A percentile compares a stretch with the other conserved stretches of the same genome.
These are phyloP conservation scores for Plotosus lineatus DNA, from an alignment of 2,113 vertebrate genomes.

Conservation along the genomic window DNA sequence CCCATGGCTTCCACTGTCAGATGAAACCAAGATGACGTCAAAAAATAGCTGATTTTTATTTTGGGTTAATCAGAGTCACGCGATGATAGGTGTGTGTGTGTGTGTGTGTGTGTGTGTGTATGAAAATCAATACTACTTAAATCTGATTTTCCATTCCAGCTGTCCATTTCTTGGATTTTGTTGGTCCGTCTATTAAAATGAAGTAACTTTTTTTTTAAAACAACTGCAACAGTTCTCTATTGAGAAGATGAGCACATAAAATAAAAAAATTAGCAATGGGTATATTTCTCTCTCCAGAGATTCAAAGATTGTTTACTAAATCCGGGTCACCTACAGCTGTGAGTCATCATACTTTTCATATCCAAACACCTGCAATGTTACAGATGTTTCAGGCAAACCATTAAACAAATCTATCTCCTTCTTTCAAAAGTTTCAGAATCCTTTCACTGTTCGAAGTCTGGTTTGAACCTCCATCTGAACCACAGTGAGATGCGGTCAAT, in stretches of 20 bases:
- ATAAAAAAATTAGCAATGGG: not conserved
- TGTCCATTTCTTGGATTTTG: not conserved
- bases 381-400: conserved; percentile 31
- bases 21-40: not conserved
- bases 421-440: conserved; percentile 33
- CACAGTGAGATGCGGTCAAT: not conserved
- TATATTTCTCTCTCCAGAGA: not conserved
- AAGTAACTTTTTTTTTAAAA: not conserved
- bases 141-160: not conserved
- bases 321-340: not conserved
- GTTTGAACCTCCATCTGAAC: not conserved
- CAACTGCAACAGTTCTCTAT: not conserved
- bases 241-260: not conserved
- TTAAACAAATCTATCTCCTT: conserved; percentile 18
- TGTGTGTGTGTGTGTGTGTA: too few relatives aligned
- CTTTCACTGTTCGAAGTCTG: not conserved
- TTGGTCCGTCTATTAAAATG: not conserved
- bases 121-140: too few relatives aligned
- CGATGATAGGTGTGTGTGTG: not conserved
- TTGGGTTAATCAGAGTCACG: not conserved
- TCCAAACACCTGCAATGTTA: conserved; percentile 11
- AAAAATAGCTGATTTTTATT: not conserved
- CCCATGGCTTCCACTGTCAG: not conserved
- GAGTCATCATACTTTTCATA: not conserved
- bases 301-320: not conserved